A percentile compares a stretch with the other conserved stretches of the same genome.
Conservation (phyloP, 2,888 invertebrate species). For the Diarsia brunnea region DNA sequence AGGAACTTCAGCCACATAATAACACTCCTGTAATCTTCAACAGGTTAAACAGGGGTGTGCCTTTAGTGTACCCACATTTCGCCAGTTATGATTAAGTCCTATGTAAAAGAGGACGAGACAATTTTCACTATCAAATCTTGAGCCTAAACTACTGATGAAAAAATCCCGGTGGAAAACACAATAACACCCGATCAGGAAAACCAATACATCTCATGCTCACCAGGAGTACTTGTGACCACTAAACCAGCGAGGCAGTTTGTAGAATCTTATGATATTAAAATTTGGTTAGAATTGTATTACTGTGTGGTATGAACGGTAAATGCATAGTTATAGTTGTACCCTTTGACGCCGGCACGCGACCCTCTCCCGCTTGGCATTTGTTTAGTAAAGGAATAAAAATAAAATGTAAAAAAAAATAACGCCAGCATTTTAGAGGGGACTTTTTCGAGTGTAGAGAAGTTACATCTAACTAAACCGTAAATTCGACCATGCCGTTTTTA, state of each 20-base stretch:
- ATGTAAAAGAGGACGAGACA: background rate
- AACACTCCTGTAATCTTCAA: background rate
- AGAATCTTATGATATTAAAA: background rate
- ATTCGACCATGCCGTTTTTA: conserved; percentile 55
- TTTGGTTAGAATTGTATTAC: background rate
- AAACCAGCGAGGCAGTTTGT: background rate
- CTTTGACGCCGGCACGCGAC: conserved; percentile 31
- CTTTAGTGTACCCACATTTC: background rate
- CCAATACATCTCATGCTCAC: background rate
- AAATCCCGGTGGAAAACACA: background rate
- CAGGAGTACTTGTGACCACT: background rate
- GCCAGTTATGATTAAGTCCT: background rate
- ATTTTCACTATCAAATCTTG: background rate
- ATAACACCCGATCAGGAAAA: background rate
- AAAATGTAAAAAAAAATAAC: conserved; percentile 38
- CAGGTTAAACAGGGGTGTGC: background rate
- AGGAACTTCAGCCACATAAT: background rate
- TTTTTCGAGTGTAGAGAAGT: conserved; percentile 54
- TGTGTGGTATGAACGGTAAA: background rate
- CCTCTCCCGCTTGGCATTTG: conserved; percentile 36
- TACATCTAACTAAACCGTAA: conserved; percentile 53
- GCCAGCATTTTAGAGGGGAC: conserved; percentile 39
- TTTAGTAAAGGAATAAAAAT: conserved; percentile 56
- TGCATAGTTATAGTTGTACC: conserved; percentile 1
- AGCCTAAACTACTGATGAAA: background rate